Evolutionary conservation across 2,113 vertebrate species (phyloP).

Genomic region (Cromileptes altivelis): DNA sequence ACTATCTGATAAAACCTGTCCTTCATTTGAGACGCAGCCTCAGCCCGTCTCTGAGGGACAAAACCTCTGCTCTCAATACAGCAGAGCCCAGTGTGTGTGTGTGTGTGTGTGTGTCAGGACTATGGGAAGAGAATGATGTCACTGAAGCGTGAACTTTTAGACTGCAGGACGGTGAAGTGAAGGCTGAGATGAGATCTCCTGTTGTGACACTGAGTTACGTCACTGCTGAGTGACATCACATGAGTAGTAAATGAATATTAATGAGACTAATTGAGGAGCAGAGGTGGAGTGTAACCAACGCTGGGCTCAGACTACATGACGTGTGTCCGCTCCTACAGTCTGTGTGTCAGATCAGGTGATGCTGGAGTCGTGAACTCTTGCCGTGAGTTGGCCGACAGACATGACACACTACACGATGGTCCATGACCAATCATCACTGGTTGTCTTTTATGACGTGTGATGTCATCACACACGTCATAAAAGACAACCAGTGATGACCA

Average conservation of each 20-base stretch:
- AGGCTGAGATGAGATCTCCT: slow-evolving; percentile 9
- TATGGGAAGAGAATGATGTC: slow-evolving; percentile 30
- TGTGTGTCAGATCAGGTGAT: too few species aligned
- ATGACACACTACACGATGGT: too few species aligned
- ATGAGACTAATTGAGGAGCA: neutral
- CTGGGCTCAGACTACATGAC: too few species aligned
- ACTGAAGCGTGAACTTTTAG: slow-evolving; percentile 57
- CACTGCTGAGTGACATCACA: neutral
- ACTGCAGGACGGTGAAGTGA: slow-evolving; percentile 22
- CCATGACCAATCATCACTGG: too few species aligned
- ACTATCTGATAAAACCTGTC: neutral
- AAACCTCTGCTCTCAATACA: neutral
- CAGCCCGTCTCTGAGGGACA: slow-evolving; percentile 4
- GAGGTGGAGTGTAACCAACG: too few species aligned
- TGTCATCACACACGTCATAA: too few species aligned
- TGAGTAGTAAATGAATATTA: neutral
- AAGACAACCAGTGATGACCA: too few species aligned
- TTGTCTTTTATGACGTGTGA: too few species aligned
- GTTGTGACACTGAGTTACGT: slow-evolving; percentile 42
- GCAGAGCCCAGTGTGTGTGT: neutral
- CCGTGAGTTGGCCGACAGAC: too few species aligned
- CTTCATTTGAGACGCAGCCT: neutral
- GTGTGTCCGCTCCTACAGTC: too few species aligned
- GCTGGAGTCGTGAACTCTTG: too few species aligned
- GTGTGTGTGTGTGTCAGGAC: slow-evolving; percentile 9